Evolutionary conservation across 2,797 vertebrate genomes (phyloP).

Genomic region (Gephyroberyx darwinii): DNA sequence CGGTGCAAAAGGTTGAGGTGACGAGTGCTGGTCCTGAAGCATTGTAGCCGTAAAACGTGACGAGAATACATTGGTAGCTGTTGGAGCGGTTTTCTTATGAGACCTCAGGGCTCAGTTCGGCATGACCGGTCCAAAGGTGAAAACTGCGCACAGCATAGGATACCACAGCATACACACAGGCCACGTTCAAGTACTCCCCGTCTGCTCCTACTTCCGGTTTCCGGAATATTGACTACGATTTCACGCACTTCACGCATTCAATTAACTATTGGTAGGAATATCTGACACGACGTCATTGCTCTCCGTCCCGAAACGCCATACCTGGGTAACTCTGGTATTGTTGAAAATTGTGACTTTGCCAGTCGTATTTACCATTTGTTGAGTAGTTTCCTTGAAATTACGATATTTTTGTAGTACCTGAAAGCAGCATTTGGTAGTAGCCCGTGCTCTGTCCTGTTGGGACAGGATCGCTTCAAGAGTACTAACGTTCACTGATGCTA

Average conservation of each 20-base stretch:
- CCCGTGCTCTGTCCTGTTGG: background rate
- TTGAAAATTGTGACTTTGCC: accelerated
- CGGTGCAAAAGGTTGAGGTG: constrained; percentile 22
- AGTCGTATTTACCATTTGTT: background rate
- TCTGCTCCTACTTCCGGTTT: no score
- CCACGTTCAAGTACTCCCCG: no score
- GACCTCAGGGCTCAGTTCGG: no score
- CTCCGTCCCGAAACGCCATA: accelerated
- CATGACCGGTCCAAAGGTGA: no score
- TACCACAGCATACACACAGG: no score
- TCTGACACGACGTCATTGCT: accelerated
- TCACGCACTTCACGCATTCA: no score
- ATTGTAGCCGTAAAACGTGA: constrained; percentile 38
- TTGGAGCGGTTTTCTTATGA: no score
- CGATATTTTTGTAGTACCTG: accelerated
- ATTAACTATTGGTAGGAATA: no score
- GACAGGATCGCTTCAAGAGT: constrained; percentile 52
- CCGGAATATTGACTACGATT: no score
- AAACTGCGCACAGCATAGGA: no score
- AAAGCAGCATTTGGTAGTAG: background rate
- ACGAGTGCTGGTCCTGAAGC: constrained; percentile 25
- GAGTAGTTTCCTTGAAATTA: accelerated
- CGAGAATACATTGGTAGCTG: constrained; percentile 51
- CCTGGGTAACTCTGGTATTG: accelerated
- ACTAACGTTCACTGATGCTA: background rate